Evolutionary conservation across 2,888 invertebrate species (phyloP).

Genomic region (Sminthurinus aureus): DNA sequence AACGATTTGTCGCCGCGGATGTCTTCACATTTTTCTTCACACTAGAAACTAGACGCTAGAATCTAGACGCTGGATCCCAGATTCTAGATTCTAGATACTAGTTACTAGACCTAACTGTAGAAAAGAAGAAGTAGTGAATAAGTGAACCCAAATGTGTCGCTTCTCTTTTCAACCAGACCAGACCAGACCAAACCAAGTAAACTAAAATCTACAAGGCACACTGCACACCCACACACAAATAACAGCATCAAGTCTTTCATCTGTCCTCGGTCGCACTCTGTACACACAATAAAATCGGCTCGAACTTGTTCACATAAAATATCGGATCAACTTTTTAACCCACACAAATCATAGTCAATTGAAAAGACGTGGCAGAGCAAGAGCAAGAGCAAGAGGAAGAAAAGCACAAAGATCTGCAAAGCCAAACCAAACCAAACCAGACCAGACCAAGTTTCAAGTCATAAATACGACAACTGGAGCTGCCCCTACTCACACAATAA

Average conservation of each 20-base stretch:
- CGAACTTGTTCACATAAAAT: conserved; percentile 48
- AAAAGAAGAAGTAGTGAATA: not conserved
- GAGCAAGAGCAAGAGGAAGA: too few relatives aligned
- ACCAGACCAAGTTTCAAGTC: conserved; percentile 46
- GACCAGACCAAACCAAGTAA: not conserved
- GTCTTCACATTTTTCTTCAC: conserved; percentile 50
- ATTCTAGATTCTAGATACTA: too few relatives aligned
- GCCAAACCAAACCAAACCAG: conserved; percentile 25
- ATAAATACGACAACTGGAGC: conserved; percentile 45
- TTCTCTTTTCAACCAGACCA: not conserved
- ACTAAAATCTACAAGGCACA: not conserved
- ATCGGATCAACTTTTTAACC: conserved; percentile 51
- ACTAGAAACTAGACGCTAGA: too few relatives aligned
- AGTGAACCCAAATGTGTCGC: conserved; percentile 1
- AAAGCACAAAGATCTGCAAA: not conserved
- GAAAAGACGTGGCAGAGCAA: conserved; percentile 35
- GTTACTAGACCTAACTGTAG: not conserved
- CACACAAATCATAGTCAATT: conserved; percentile 51
- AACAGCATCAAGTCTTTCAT: too few relatives aligned
- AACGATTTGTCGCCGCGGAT: conserved; percentile 45
- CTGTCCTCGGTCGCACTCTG: conserved; percentile 26
- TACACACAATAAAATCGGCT: conserved; percentile 50
- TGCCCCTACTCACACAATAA: conserved; percentile 27
- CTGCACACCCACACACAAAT: not conserved
- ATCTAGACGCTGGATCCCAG: too few relatives aligned